phyloP scores from a whole-genome alignment of 2,888 invertebrate species.

The Apotomis turbidana region DNA sequence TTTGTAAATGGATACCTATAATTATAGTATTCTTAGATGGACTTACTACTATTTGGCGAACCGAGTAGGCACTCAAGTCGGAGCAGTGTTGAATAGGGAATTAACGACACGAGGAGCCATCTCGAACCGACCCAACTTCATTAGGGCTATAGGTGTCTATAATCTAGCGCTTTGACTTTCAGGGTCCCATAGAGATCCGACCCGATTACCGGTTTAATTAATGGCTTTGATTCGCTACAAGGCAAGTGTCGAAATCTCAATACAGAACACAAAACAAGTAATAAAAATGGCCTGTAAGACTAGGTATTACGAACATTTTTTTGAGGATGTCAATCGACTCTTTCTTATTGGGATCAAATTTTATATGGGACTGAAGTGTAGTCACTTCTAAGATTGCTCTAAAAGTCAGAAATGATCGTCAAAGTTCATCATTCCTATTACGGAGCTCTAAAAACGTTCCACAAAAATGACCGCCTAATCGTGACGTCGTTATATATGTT shows the following conservation, averaged over 20 bases:
- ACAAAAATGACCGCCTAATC: too few species aligned
- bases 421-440: too few species aligned
- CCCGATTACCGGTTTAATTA: slow-evolving; percentile 1
- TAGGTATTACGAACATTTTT: too few species aligned
- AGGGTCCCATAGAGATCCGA: not conserved
- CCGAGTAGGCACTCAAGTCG: too few species aligned
- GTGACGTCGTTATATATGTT: too few species aligned
- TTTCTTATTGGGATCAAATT: too few species aligned
- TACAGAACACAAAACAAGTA: not conserved
- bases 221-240: not conserved
- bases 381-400: too few species aligned
- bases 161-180: not conserved
- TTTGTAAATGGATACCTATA: not conserved
- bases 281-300: too few species aligned
- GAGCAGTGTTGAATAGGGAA: slow-evolving; percentile 1
- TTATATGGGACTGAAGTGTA: too few species aligned
- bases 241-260: not conserved
- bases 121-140: not conserved
- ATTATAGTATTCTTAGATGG: not conserved
- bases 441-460: too few species aligned
- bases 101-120: not conserved
- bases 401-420: too few species aligned
- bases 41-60: not conserved
- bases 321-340: too few species aligned
- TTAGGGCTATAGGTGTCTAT: not conserved